These are phyloP conservation scores for Protaetia brevitarsis DNA, from an alignment of 1,140 invertebrate genomes.

Conservation along the genomic window DNA sequence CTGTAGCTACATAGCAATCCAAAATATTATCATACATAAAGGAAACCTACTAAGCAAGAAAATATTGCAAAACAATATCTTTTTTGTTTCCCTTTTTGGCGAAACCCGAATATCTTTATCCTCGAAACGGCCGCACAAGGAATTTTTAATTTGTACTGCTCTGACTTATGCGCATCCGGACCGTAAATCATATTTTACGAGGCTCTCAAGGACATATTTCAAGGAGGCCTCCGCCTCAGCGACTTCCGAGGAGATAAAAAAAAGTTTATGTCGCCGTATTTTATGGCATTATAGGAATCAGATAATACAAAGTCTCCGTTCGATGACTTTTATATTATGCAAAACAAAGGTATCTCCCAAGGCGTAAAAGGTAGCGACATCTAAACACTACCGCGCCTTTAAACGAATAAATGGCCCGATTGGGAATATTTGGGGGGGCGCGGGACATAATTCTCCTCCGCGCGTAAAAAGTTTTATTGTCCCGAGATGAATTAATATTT, in stretches of 20 bases:
- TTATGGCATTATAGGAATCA: conserved; percentile 14
- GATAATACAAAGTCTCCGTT: conserved; percentile 15
- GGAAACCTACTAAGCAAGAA: too few species aligned
- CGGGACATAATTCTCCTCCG: not conserved
- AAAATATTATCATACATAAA: too few species aligned
- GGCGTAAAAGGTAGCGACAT: not conserved
- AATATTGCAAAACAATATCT: too few species aligned
- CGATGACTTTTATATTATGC: conserved; percentile 18
- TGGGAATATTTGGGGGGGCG: not conserved
- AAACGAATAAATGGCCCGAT: not conserved
- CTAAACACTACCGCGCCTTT: not conserved
- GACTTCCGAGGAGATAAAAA: not conserved
- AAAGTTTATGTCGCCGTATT: conserved; percentile 15
- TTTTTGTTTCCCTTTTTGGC: too few species aligned
- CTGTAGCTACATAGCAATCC: too few species aligned
- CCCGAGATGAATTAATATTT: not conserved
- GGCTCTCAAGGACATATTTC: not conserved
- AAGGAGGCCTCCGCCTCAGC: not conserved
- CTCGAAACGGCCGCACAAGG: too few species aligned
- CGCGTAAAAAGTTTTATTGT: conserved; percentile 8
- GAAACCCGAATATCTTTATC: too few species aligned
- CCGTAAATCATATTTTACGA: conserved; percentile 15
- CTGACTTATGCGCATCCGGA: not conserved
- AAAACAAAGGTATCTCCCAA: not conserved
- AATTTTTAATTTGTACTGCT: not conserved